Evolutionary conservation across 2,888 invertebrate species (phyloP), one percentile per base, ranked within the genome.

Genomic region (Marasmarcha lunaedactyla): DNA sequence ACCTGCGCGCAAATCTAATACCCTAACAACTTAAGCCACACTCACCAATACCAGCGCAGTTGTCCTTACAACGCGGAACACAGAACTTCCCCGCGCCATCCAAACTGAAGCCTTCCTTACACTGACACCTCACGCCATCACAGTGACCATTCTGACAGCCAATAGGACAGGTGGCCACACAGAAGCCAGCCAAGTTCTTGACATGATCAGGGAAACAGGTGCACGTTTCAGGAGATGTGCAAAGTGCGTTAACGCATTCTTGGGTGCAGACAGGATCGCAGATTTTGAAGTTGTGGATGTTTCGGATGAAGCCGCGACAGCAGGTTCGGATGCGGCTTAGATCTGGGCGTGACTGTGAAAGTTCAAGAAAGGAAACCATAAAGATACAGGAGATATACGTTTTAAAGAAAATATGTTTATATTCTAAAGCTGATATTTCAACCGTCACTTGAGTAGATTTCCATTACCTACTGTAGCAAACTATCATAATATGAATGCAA

Each of bases 131-230:
- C 1, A 86, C 79, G 0, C 84, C 71, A 45, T 86, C 73, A 46
- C 90, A 91, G 1, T 84, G 74, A 0, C 90, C 90, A 46, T 90
- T 87, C 45, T 87, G 83, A 49, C 90, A 91, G 1, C 88, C 88
- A 13, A 88, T 85, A 0, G 90, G 90, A 42, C 90, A 91, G 0
- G 89, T 88, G 1, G 89, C 81, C 0, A 89, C 71, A 48, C 90
- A 91, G 42, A 78, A 63, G 1, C 72, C 84, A 5, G 58, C 83
- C 11, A 70, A 51, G 46, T 87, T 87, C 51, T 77, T 84, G 15
- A 87, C 83, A 51, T 86, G 88, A 35, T 88, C 89, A 5, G 85
- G 74, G 51, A 81, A 85, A 60, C 90, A 89, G 4, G 77, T 73
- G 73, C 92, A 90, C 0, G 81, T 78, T 14, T 88, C 86, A 0